Conservation (phyloP, 1,140 invertebrate species). For the Apis laboriosa region DNA sequence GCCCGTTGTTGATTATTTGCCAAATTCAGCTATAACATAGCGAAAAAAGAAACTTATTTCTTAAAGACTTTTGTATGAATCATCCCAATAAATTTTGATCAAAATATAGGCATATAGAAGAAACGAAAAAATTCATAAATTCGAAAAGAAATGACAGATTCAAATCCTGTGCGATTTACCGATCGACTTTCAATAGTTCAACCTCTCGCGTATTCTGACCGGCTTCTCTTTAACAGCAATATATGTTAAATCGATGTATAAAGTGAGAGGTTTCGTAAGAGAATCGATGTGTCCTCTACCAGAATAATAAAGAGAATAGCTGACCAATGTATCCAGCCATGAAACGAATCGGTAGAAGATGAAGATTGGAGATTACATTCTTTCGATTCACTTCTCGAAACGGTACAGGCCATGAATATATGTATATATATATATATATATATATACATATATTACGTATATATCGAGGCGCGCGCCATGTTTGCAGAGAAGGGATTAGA, state of each 20-base stretch:
- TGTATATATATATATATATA: not conserved
- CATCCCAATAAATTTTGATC: not conserved
- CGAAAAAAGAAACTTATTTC: constrained; percentile 14
- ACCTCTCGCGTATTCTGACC: not conserved
- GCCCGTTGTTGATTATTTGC: not conserved
- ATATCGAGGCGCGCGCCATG: not conserved
- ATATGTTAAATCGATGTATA: constrained; percentile 1
- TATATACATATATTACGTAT: not conserved
- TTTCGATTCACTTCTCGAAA: constrained; percentile 23
- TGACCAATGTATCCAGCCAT: not conserved
- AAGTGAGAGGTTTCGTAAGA: constrained; percentile 24
- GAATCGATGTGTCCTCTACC: not conserved
- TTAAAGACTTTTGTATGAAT: not conserved
- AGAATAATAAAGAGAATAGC: constrained; percentile 14
- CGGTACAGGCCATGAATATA: constrained; percentile 9
- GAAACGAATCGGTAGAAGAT: constrained; percentile 16
- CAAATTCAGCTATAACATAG: not conserved
- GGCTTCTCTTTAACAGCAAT: not conserved
- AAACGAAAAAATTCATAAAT: not conserved
- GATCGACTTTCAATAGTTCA: not conserved
- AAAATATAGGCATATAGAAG: not conserved
- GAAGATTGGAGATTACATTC: constrained; percentile 32
- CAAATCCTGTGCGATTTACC: not conserved
- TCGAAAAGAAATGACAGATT: not conserved
- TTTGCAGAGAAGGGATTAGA: not conserved